Percentiles rank a stretch among this genome's conserved stretches.
Evolutionary conservation across 2,113 vertebrate genomes (phyloP).

Genomic region (Clupea harengus): DNA sequence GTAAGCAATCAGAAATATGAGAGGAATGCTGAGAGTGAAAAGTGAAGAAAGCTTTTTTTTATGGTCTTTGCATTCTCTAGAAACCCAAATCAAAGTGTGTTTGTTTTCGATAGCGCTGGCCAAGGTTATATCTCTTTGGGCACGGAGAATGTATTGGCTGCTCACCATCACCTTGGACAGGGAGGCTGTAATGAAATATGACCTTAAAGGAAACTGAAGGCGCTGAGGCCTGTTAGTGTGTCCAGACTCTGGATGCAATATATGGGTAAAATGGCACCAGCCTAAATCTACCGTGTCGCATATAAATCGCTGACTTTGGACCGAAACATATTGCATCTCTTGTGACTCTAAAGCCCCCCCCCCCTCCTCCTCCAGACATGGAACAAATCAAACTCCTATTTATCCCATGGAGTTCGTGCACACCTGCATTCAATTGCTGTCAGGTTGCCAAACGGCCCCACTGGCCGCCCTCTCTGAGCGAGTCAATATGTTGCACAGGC

Average conservation of each 20-base stretch:
- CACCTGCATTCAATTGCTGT: not conserved
- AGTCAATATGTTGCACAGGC: not conserved
- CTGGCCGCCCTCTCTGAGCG: not conserved
- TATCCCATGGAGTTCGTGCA: not conserved
- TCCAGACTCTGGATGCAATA: not conserved
- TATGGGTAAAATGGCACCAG: not conserved
- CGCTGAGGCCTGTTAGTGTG: no score
- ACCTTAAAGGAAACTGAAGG: not conserved
- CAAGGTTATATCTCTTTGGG: slow-evolving; percentile 21
- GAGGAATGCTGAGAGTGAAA: slow-evolving; percentile 17
- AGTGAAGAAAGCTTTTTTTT: slow-evolving; percentile 26
- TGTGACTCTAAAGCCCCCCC: not conserved
- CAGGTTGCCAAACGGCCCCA: not conserved
- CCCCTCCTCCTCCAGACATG: not conserved
- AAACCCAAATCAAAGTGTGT: slow-evolving; percentile 11
- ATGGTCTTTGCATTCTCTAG: not conserved
- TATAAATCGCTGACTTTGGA: not conserved
- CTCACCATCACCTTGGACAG: slow-evolving; percentile 8
- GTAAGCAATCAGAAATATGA: slow-evolving; percentile 1
- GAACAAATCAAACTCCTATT: not conserved
- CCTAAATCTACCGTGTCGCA: not conserved
- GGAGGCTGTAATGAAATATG: not conserved
- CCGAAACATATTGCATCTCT: not conserved
- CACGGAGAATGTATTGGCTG: not conserved
- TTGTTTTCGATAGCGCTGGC: slow-evolving; percentile 26